Conservation (phyloP, 2,113 vertebrate species). For the Promerops cafer region DNA sequence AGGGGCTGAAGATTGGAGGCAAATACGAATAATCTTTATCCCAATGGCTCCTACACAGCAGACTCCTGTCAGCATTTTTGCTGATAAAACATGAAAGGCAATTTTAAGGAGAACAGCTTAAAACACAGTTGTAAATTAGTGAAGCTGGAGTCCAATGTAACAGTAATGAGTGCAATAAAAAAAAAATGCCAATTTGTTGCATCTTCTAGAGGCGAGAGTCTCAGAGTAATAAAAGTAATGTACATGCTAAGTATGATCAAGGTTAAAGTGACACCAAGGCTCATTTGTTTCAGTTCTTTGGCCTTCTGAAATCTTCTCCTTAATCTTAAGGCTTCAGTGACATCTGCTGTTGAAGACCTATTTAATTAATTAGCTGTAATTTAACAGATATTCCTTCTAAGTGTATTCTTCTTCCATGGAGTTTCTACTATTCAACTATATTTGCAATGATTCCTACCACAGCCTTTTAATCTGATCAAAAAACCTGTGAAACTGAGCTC, state of each 20-base stretch:
- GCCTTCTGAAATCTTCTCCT: neutral
- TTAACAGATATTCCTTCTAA: neutral
- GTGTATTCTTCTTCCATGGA: neutral
- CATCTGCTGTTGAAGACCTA: slow-evolving; percentile 18
- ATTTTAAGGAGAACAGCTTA: neutral
- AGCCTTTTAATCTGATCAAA: neutral
- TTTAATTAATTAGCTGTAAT: neutral
- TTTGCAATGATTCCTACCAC: neutral
- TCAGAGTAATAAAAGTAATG: neutral
- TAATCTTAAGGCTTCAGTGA: slow-evolving; percentile 24
- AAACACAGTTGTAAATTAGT: neutral
- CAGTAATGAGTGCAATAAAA: neutral
- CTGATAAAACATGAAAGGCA: neutral
- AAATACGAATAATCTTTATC: neutral
- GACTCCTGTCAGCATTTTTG: neutral
- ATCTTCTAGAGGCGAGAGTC: neutral
- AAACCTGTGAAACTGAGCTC: neutral
- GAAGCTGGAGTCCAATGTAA: neutral
- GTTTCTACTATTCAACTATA: neutral
- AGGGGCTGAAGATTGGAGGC: neutral
- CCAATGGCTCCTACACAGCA: neutral
- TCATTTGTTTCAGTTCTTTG: neutral
- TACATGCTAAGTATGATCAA: neutral
- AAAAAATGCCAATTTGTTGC: neutral
- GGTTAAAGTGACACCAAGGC: neutral